A percentile compares a stretch with the other conserved stretches of the same genome.
Conservation (phyloP, 2,888 invertebrate species). For the Pherbina coryleti region DNA sequence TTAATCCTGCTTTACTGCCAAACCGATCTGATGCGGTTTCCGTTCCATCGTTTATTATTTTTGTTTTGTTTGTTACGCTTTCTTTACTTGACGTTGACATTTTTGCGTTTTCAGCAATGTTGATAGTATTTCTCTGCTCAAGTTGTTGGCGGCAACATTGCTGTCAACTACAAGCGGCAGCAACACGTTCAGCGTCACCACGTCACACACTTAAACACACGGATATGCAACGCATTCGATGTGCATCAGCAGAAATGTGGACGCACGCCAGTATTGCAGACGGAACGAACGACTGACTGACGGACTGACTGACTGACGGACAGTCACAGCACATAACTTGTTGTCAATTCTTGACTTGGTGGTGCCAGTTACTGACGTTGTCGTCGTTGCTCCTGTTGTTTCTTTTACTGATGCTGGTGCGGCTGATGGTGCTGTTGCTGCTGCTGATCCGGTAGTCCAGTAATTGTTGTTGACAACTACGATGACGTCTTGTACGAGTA, state of each 20-base stretch:
- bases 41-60: background rate
- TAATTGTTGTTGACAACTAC: slow-evolving; percentile 46
- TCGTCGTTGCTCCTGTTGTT: slow-evolving; percentile 1
- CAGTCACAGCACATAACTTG: slow-evolving; percentile 46
- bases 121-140: background rate
- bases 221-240: slow-evolving; percentile 3
- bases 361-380: background rate
- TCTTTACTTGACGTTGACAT: background rate
- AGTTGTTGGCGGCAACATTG: slow-evolving; percentile 9
- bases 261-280: background rate
- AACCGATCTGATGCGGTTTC: background rate
- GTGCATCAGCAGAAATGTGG: background rate
- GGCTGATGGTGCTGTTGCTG: background rate
- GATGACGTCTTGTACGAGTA: slow-evolving; percentile 31
- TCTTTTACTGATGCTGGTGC: background rate
- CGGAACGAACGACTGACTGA: background rate
- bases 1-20: slow-evolving; percentile 2
- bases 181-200: slow-evolving; percentile 18
- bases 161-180: background rate
- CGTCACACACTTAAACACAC: slow-evolving; percentile 13
- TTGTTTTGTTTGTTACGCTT: background rate
- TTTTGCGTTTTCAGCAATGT: slow-evolving; percentile 10
- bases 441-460: slow-evolving; percentile 30
- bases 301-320: background rate
- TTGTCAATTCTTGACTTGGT: slow-evolving; percentile 30